These are phyloP conservation scores for Zophobas morio DNA, from an alignment of 1,140 invertebrate species.

Conservation along the genomic window DNA sequence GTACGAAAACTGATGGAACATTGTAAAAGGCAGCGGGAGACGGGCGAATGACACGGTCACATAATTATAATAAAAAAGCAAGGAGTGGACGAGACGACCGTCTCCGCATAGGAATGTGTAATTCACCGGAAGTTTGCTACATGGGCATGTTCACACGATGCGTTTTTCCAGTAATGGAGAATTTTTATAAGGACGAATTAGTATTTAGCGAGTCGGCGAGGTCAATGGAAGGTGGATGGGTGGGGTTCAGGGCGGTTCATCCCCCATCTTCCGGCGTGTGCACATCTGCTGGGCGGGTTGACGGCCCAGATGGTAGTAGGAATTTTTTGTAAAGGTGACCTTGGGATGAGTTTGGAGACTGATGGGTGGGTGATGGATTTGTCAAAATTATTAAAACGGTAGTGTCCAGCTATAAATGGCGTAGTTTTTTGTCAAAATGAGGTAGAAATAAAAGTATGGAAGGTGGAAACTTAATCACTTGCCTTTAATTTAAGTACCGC, in stretches of 20 bases:
- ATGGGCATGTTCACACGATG: slow-evolving; percentile 34
- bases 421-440: neutral
- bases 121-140: slow-evolving; percentile 29
- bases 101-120: slow-evolving; percentile 38
- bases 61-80: slow-evolving; percentile 37
- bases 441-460: no score
- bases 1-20: slow-evolving; percentile 9
- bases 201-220: neutral
- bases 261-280: slow-evolving; percentile 31
- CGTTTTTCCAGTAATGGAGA: slow-evolving; percentile 2
- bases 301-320: slow-evolving; percentile 28
- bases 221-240: neutral
- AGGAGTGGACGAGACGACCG: slow-evolving; percentile 35
- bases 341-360: neutral
- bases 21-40: neutral
- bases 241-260: neutral
- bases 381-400: neutral
- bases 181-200: slow-evolving; percentile 7
- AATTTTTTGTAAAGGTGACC: slow-evolving; percentile 15
- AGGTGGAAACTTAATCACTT: no score
- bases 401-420: neutral
- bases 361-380: neutral
- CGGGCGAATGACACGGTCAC: slow-evolving; percentile 28
- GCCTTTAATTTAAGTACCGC: no score
- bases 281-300: slow-evolving; percentile 29